Percentiles rank a stretch among this genome's conserved stretches.
Evolutionary conservation across 1,140 invertebrate species (phyloP).

Genomic region (Papilio machaon): DNA sequence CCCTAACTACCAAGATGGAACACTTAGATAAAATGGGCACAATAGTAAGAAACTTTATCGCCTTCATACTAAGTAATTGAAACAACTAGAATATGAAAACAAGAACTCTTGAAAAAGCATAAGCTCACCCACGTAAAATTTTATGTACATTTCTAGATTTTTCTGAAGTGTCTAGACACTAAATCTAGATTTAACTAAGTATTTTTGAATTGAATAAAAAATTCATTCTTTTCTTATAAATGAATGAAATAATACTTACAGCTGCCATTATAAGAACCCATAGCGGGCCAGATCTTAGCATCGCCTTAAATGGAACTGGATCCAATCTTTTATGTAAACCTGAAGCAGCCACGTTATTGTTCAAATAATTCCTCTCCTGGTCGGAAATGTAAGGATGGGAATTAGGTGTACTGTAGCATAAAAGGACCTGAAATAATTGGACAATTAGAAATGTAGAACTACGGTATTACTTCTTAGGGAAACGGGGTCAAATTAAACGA

Average conservation of each 20-base stretch:
- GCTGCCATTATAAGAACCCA: slow-evolving; percentile 86
- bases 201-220: not conserved
- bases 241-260: slow-evolving; percentile 61
- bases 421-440: slow-evolving; percentile 72
- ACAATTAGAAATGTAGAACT: slow-evolving; percentile 22
- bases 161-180: too few relatives aligned
- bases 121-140: too few relatives aligned
- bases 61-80: too few relatives aligned
- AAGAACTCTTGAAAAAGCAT: too few relatives aligned
- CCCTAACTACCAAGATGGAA: too few relatives aligned
- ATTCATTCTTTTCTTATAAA: too few relatives aligned
- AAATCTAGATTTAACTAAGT: too few relatives aligned
- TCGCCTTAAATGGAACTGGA: slow-evolving; percentile 84
- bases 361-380: slow-evolving; percentile 89
- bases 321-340: slow-evolving; percentile 73
- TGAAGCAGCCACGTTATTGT: slow-evolving; percentile 75
- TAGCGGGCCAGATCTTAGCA: slow-evolving; percentile 85
- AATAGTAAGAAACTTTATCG: too few relatives aligned
- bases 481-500: too few relatives aligned
- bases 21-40: too few relatives aligned
- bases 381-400: slow-evolving; percentile 93
- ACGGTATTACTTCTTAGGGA: slow-evolving; percentile 16
- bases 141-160: too few relatives aligned
- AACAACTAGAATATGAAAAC: too few relatives aligned
- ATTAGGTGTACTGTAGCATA: slow-evolving; percentile 90